Base-by-base conservation (phyloP, 2,113 vertebrate species). In the Thalassoma bifasciatum region DNA sequence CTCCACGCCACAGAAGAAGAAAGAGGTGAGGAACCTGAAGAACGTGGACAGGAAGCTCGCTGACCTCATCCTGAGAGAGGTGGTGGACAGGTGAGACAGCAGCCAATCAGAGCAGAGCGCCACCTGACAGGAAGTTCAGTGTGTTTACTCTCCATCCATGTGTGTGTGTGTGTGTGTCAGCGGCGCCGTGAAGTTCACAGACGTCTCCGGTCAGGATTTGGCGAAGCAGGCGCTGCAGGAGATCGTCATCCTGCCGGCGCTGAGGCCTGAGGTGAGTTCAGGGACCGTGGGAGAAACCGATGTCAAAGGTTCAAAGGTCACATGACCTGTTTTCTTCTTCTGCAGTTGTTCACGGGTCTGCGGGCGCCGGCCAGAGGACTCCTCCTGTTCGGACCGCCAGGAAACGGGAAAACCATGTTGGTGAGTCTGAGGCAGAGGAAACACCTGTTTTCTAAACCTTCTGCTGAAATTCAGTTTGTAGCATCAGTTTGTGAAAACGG, bases 221-320 rank as follows among this genome's bases (percentile, higher is more conserved):
- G 96, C 96, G 67, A 98, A 98, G 81, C 96, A 98, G 78, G 96
- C 96, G 1, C 83, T 98, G 51, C 96, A 98, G 92, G 96, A 98
- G 93, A 98, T 98, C 68, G 96, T 98, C 86, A 97, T 98, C 80
- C 95, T 98, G 73, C 96, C 96, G 50, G 95, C 96, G 62, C 92
- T 98, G 59, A 92, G 96, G 56, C 96, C 96, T 61, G 96, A 98
- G 94, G 96, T 97, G 30, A 61, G 69, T 44, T 22, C 16, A 36
- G 3, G 26, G 4, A 23, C 37, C 12, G 2, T 1, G 9, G 3
- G 30, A 21, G 19, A 59, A 22, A 58, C 2, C 0, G 14, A 6
- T 5, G 23, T 63, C 10, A 1, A 19, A 0, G n/a, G 11, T 30
- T 21, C 30, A 30, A 40, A 40, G 2, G 38, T 40, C 38, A 40